Conservation (phyloP, 1,140 invertebrate genomes). For the Macrocentrus cingulum region DNA sequence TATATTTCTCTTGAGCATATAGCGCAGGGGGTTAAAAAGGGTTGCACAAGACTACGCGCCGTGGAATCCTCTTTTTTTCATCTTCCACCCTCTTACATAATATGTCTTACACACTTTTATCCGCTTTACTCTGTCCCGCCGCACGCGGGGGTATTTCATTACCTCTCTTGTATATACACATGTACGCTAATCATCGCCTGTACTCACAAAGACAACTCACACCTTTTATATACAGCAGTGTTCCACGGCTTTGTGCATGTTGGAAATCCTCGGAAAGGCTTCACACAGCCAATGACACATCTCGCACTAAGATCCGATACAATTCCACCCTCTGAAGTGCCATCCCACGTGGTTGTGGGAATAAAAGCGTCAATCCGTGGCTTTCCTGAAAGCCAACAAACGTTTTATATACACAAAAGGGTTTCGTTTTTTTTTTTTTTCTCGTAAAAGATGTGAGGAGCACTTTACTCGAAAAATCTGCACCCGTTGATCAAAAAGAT, state of each 20-base stretch:
- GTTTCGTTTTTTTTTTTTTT: too few relatives aligned
- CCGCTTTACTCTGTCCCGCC: background rate
- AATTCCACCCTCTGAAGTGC: constrained; percentile 37
- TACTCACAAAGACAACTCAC: constrained; percentile 40
- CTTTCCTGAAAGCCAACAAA: too few relatives aligned
- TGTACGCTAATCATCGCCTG: constrained; percentile 13
- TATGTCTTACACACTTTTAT: background rate
- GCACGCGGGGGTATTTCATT: too few relatives aligned
- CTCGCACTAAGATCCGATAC: constrained; percentile 36
- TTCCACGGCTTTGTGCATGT: constrained; percentile 18
- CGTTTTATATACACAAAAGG: too few relatives aligned
- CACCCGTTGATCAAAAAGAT: too few relatives aligned
- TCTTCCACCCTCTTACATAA: background rate
- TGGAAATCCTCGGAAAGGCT: constrained; percentile 39
- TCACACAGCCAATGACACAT: constrained; percentile 45
- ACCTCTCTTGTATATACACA: constrained; percentile 29
- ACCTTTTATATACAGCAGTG: constrained; percentile 31
- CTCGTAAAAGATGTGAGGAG: too few relatives aligned
- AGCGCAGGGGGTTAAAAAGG: constrained; percentile 10
- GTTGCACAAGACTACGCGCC: constrained; percentile 16
- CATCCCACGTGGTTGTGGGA: constrained; percentile 3
- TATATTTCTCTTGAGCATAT: constrained; percentile 1
- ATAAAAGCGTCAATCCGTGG: too few relatives aligned
- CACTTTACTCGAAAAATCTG: too few relatives aligned
- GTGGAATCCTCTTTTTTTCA: background rate